Base-by-base conservation (phyloP, 2,888 invertebrate species). In the Philhelius pedissequus region DNA sequence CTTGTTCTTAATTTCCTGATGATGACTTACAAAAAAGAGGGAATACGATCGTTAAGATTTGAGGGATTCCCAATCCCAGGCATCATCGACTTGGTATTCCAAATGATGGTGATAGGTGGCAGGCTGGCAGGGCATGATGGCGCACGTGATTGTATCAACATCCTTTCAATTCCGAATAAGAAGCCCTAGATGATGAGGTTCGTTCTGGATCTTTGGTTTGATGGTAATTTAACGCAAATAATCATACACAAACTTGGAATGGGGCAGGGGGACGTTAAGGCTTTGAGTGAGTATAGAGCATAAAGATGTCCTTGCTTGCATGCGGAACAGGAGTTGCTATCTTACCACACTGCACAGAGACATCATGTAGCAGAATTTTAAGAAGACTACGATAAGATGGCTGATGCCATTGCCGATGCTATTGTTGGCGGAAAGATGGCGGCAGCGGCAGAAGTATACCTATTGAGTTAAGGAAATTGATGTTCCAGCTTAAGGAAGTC, bases 381-480 rank as follows among this genome's bases (percentile, higher is more conserved):
- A 68, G 30, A 40, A 43, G 60, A 75, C 38, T 13, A 7, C 13
- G 27, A 30, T 27, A 56, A 35, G 73, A 68, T 79, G 43, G 50
- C n/a, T n/a, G n/a, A n/a, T n/a, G n/a, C n/a, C n/a, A n/a, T 27
- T 58, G 8, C 32, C 15, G 20, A 1, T 18, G 32, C 9, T 18
- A n/a, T 25, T 20, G 69, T 40, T 50, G 38, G 69, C 35, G n/a
- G 52, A 52, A 38, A 30, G 74, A 58, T 58, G 74, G 20, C 20
- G 45, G 30, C 45, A 11, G 30, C 3, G 56, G 25, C 35, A 38
- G 38, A 22, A 38, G n/a, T 13, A 30, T 15, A 79, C 69, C 86
- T 79, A 86, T 87, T 86, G 86, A 87, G 86, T 87, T 87, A 88
- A 89, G 89, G 89, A 89, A 89, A 89, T 89, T 89, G 90, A 90